Conservation (phyloP, 2,113 vertebrate species). For the Daubentonia madagascariensis region DNA sequence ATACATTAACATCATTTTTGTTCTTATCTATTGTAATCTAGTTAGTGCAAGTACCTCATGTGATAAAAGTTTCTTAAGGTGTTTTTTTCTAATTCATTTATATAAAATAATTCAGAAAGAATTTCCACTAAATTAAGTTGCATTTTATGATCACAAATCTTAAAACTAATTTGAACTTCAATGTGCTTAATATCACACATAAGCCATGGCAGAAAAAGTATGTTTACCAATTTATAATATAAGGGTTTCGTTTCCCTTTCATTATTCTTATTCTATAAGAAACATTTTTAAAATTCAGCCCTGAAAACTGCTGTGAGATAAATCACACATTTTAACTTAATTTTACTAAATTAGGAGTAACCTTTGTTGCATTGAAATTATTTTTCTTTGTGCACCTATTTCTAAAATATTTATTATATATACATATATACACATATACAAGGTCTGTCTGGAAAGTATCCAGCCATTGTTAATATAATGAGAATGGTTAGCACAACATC, state of each 20-base stretch:
- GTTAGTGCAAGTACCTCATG: neutral
- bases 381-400: conserved; percentile 1
- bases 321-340: conserved; percentile 45
- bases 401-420: neutral
- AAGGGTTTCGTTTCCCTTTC: neutral
- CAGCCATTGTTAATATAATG: too few species aligned
- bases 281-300: neutral
- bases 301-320: conserved; percentile 8
- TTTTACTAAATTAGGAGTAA: conserved; percentile 17
- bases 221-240: conserved; percentile 9
- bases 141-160: neutral
- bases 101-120: neutral
- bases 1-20: neutral
- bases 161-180: conserved; percentile 39
- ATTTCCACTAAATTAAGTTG: conserved; percentile 41
- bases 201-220: neutral
- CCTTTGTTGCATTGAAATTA: conserved; percentile 48
- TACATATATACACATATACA: neutral
- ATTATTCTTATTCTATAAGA: neutral
- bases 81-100: neutral
- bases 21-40: neutral
- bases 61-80: neutral
- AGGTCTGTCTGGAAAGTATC: too few species aligned
- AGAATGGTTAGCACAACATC: too few species aligned
- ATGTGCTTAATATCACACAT: conserved; percentile 14